phyloP scores from a whole-genome alignment of 2,797 vertebrate species.

The Siniperca undulata region DNA sequence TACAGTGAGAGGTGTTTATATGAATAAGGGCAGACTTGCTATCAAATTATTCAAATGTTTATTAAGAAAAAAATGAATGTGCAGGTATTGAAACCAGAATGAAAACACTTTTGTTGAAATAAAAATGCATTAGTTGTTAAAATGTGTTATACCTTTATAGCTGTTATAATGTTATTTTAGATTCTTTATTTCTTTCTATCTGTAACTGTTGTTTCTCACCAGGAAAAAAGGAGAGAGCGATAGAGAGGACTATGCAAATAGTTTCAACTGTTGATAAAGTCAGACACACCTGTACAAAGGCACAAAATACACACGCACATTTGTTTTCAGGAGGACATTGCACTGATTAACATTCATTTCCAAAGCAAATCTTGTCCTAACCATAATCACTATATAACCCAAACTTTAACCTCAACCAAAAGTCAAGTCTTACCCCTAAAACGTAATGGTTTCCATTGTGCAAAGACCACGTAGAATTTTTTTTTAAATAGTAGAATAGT shows the following conservation, averaged over 20 bases:
- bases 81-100: not conserved
- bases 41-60: not conserved
- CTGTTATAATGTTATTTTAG: not conserved
- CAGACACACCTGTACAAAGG: not conserved
- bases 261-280: constrained; percentile 2
- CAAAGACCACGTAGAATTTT: too few species aligned
- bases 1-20: not conserved
- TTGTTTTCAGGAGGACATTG: not conserved
- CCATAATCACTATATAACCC: not conserved
- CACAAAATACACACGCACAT: constrained; percentile 2
- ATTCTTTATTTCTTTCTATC: not conserved
- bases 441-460: not conserved
- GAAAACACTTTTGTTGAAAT: not conserved
- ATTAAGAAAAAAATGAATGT: not conserved
- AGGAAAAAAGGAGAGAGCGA: not conserved
- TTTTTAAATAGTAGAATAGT: too few species aligned
- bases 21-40: not conserved
- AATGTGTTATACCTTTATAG: not conserved
- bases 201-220: not conserved
- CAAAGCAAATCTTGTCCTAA: not conserved
- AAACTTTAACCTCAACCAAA: not conserved
- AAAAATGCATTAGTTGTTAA: not conserved
- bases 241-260: constrained; percentile 38
- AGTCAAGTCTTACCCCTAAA: not conserved
- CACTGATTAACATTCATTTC: too few species aligned